Conservation (phyloP, 2,113 vertebrate genomes). For the Oreochromis spilurus region DNA sequence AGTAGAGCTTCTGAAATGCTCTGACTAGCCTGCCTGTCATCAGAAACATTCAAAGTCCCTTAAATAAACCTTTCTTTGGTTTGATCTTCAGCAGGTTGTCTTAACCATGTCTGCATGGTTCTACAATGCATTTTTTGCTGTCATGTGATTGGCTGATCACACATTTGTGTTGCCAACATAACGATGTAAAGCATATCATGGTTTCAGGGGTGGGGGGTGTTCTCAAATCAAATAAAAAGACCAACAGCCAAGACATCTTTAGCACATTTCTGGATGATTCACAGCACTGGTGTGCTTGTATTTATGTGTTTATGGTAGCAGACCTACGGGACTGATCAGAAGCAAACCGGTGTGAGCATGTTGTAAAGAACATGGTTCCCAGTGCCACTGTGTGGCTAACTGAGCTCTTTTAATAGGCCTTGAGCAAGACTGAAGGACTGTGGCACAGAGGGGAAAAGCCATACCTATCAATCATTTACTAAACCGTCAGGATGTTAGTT, state of each 20-base stretch:
- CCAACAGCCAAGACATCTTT: not conserved
- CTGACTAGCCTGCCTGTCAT: not conserved
- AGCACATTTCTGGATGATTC: not conserved
- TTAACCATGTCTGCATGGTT: not conserved
- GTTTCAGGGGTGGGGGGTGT: not conserved
- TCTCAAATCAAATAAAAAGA: not conserved
- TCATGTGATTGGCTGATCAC: not conserved
- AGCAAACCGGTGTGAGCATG: not conserved
- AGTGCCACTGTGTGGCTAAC: not conserved
- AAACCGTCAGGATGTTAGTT: not conserved
- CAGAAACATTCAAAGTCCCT: not conserved
- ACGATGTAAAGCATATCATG: not conserved
- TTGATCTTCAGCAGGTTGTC: not conserved
- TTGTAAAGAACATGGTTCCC: not conserved
- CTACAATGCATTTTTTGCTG: not conserved
- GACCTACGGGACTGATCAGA: not conserved
- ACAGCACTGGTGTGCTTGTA: not conserved
- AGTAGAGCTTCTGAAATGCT: not conserved
- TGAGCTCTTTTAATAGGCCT: not conserved
- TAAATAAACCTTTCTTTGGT: accelerated
- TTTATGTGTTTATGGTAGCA: not conserved
- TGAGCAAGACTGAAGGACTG: not conserved
- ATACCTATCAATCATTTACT: not conserved
- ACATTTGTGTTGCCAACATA: not conserved
- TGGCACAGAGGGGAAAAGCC: accelerated